Evolutionary conservation across 2,113 vertebrate genomes (phyloP).

Genomic region (Zosterops pallidus): DNA sequence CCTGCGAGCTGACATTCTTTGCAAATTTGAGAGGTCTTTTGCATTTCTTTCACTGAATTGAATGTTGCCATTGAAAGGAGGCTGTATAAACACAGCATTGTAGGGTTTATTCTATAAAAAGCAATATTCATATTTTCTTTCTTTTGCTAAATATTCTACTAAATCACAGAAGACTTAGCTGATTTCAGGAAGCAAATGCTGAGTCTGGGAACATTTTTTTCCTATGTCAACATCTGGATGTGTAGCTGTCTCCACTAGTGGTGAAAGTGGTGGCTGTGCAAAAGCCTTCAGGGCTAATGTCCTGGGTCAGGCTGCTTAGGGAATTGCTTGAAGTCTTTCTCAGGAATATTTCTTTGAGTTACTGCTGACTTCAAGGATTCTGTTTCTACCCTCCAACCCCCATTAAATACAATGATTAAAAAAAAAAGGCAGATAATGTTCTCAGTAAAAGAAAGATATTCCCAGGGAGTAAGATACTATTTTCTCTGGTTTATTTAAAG

Average conservation of each 20-base stretch:
- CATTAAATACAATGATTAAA: slow-evolving; percentile 13
- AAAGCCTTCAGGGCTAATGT: slow-evolving; percentile 49
- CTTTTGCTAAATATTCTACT: neutral
- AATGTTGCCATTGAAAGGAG: neutral
- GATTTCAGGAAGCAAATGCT: slow-evolving; percentile 33
- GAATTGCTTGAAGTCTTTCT: slow-evolving; percentile 63
- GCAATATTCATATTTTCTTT: neutral
- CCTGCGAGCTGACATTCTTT: neutral
- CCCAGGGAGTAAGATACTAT: slow-evolving; percentile 29
- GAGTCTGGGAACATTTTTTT: slow-evolving; percentile 48
- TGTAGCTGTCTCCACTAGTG: slow-evolving; percentile 13
- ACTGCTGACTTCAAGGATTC: slow-evolving; percentile 54
- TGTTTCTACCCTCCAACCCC: slow-evolving; percentile 38
- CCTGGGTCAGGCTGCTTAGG: slow-evolving; percentile 40
- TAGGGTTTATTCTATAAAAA: neutral
- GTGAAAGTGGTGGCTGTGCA: slow-evolving; percentile 15
- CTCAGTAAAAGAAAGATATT: slow-evolving; percentile 44
- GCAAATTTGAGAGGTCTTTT: neutral
- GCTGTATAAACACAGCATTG: neutral
- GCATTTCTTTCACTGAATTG: neutral
- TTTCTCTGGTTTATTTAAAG: slow-evolving; percentile 56
- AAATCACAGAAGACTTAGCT: slow-evolving; percentile 13
- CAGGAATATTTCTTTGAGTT: slow-evolving; percentile 51
- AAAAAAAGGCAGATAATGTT: slow-evolving; percentile 16
- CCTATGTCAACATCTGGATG: slow-evolving; percentile 41